Percentiles rank a stretch among this genome's conserved stretches.
phyloP scores from a whole-genome alignment of 2,113 vertebrate species.

The Hypocryptadius cinnamomeus region DNA sequence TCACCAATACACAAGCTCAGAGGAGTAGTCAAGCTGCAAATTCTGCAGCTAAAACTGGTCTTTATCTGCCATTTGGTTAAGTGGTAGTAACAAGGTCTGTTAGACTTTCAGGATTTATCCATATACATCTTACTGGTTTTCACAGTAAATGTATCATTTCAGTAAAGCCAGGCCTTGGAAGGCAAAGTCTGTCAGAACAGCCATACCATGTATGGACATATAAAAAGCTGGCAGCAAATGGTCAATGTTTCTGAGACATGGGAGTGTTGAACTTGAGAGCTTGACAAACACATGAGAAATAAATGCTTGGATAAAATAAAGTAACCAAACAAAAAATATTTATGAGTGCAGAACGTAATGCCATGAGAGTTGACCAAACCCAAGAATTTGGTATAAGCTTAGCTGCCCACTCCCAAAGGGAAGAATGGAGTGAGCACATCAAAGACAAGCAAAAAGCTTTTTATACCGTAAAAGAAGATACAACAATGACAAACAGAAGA shows the following conservation, averaged over 20 bases:
- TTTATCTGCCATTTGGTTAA: neutral
- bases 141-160: neutral
- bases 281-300: neutral
- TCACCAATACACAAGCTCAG: neutral
- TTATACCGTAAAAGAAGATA: neutral
- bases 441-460: neutral
- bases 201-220: neutral
- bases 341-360: neutral
- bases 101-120: neutral
- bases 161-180: neutral
- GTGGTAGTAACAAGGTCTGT: neutral
- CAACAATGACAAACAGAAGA: neutral
- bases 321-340: neutral
- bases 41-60: neutral
- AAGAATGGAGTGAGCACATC: neutral
- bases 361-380: neutral
- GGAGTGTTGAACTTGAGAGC: neutral
- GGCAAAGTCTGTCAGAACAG: neutral
- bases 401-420: neutral
- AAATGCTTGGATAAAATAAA: neutral
- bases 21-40: neutral
- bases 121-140: neutral
- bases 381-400: neutral
- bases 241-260: neutral
- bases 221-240: neutral